Evolutionary conservation across 2,113 vertebrate species (phyloP).

Genomic region (Pteronura brasiliensis): DNA sequence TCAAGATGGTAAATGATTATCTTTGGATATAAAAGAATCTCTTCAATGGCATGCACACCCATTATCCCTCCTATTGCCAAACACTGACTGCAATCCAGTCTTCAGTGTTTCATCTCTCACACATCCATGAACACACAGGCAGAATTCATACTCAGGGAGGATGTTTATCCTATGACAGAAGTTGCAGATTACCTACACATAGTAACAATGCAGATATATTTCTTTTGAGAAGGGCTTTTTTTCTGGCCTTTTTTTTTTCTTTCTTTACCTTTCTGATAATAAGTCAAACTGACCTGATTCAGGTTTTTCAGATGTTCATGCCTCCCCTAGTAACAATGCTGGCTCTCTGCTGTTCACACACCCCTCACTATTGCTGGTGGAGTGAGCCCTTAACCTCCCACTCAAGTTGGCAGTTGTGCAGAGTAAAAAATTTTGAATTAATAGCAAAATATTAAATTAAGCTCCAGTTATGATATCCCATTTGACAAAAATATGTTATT

Average conservation of each 20-base stretch:
- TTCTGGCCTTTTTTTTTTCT: no score
- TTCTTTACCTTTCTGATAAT: neutral
- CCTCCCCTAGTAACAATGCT: neutral
- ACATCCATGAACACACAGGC: neutral
- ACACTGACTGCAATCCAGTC: neutral
- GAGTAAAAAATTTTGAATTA: conserved; percentile 1
- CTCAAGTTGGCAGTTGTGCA: neutral
- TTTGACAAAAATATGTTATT: conserved; percentile 21
- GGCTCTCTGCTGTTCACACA: neutral
- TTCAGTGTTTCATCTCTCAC: neutral
- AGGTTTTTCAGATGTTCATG: neutral
- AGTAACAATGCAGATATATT: neutral
- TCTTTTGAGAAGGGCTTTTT: neutral
- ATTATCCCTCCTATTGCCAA: neutral
- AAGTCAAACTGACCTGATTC: conserved; percentile 7
- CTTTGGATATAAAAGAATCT: neutral
- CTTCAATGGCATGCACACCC: neutral
- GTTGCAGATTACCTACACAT: neutral
- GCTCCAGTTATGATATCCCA: neutral
- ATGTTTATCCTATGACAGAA: neutral
- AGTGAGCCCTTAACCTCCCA: neutral
- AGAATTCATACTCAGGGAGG: neutral
- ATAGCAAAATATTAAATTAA: conserved; percentile 20
- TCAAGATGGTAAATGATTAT: neutral
- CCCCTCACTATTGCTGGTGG: neutral